Evolutionary conservation across 1,140 invertebrate genomes (phyloP).

Genomic region (Drosophila suzukii): DNA sequence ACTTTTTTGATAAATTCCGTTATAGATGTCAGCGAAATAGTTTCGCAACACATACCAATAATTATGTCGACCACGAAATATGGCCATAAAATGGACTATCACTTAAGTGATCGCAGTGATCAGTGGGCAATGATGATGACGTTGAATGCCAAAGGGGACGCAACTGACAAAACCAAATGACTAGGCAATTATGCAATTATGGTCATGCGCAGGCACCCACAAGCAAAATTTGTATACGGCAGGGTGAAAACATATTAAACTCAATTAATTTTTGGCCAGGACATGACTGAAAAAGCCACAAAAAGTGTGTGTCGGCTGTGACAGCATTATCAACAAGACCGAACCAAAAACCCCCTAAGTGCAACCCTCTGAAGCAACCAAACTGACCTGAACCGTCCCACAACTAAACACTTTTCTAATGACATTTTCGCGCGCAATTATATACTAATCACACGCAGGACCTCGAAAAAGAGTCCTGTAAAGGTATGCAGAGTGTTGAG

Average conservation of each 20-base stretch:
- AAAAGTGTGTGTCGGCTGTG: constrained; percentile 33
- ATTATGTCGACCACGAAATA: constrained; percentile 75
- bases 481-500: constrained; percentile 37
- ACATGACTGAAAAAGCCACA: constrained; percentile 41
- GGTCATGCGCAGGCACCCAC: constrained; percentile 57
- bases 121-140: constrained; percentile 17
- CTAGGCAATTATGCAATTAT: constrained; percentile 78
- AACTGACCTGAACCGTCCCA: constrained; percentile 17
- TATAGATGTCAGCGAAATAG: constrained; percentile 45
- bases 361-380: constrained; percentile 5
- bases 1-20: constrained; percentile 60
- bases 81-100: constrained; percentile 77
- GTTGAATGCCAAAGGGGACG: constrained; percentile 38
- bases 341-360: background rate
- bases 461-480: constrained; percentile 15
- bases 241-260: constrained; percentile 53
- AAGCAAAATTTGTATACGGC: constrained; percentile 10
- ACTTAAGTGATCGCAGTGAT: constrained; percentile 63
- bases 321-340: constrained; percentile 66
- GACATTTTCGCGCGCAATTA: constrained; percentile 73
- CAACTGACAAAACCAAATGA: constrained; percentile 72
- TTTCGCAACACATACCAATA: constrained; percentile 66
- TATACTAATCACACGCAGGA: constrained; percentile 72
- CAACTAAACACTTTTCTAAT: constrained; percentile 73
- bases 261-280: constrained; percentile 62